Base-by-base conservation (phyloP, 2,113 vertebrate genomes). In the Ceuthmochares aereus region DNA sequence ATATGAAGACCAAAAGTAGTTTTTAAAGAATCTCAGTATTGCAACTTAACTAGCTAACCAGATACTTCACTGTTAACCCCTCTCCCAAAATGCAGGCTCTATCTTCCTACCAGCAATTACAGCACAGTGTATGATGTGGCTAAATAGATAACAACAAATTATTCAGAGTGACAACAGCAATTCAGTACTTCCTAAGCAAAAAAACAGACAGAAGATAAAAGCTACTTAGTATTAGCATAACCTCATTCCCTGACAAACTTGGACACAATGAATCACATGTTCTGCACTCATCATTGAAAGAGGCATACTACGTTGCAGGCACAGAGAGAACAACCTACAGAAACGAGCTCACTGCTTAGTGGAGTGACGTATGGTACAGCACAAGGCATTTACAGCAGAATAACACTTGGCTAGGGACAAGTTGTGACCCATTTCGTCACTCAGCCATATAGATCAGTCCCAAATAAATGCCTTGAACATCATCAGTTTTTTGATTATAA, bases 351-450 rank as follows among this genome's bases (percentile, higher is more conserved):
- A 21, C 0, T 6, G 23, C 93, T 45, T 34, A 7, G 62, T 25
- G 34, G 27, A 66, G 55, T 3, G 2, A 32, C 1, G 1, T 3
- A 6, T 0, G 0, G 15, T 14, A 54, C 0, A 0, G 40, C 26
- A 23, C 1, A 10, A 76, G 36, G 20, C 12, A 0, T 12, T 47
- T 19, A 36, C 52, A 66, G 34, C 13, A 79, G 5, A 67, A 7
- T 26, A 76, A 40, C 0, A 0, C n/a, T 23, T 34, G 30, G 10
- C n/a, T 37, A 40, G 9, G 13, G 9, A 43, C 34, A 26, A 2
- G 1, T 9, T 23, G 12, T 23, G 47, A 82, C 74, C 21, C 34
- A 17, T 4, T 36, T 12, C 23, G 55, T 22, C 69, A 75, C 8
- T 5, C 21, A 60, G 23, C 6, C 42, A 21, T 2, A 22, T 0